Conservation (phyloP, 2,888 invertebrate genomes). For the Eurytoma adleriae region DNA sequence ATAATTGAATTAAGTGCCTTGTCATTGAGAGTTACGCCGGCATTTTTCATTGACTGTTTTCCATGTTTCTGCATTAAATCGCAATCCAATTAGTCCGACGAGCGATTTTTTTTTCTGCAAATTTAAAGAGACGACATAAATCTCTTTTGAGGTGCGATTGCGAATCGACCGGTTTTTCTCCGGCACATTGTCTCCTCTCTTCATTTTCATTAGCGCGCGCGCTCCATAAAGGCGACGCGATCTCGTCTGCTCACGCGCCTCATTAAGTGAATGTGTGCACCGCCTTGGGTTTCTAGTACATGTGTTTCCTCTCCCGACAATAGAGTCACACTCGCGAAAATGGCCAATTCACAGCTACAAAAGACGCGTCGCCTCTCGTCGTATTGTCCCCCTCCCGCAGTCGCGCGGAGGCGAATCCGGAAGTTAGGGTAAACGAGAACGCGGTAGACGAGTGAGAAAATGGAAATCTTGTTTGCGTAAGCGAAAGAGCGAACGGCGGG, state of each 20-base stretch:
- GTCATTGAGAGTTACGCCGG: no score
- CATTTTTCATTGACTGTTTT: no score
- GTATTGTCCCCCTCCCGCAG: constrained; percentile 17
- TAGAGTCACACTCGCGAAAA: constrained; percentile 24
- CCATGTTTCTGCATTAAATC: no score
- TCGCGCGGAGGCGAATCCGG: constrained; percentile 7
- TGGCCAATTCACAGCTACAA: constrained; percentile 34
- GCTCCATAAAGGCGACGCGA: no score
- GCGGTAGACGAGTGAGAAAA: constrained; percentile 23
- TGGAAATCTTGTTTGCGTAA: constrained; percentile 39
- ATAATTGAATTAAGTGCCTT: no score
- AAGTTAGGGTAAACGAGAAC: constrained; percentile 9
- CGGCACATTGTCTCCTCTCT: neutral
- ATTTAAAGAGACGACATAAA: no score
- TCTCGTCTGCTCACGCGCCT: constrained; percentile 7
- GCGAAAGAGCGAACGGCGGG: constrained; percentile 8
- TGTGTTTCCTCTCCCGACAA: constrained; percentile 21
- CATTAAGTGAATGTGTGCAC: constrained; percentile 5
- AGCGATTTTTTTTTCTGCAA: no score
- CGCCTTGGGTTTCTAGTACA: constrained; percentile 18
- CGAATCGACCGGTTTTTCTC: no score
- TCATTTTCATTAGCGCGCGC: constrained; percentile 16
- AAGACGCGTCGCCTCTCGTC: constrained; percentile 1
- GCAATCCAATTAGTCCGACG: no score
- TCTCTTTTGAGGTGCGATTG: no score